phyloP scores from a whole-genome alignment of 2,888 invertebrate species.

The Icerya purchasi region DNA sequence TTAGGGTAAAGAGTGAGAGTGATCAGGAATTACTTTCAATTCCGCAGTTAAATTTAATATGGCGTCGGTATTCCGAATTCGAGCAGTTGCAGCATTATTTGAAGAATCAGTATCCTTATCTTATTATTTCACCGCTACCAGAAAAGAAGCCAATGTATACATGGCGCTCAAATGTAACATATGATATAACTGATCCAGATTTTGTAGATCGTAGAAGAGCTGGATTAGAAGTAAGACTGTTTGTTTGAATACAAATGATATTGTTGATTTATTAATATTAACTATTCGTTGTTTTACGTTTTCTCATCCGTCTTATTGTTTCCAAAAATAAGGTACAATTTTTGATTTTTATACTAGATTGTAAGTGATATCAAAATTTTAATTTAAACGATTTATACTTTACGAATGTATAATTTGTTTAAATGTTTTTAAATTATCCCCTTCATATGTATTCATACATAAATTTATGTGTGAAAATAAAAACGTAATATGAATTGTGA shows the following conservation, averaged over 20 bases:
- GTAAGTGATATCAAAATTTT: too few species aligned
- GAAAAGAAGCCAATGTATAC: constrained; percentile 54
- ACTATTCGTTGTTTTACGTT: too few species aligned
- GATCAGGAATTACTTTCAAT: background rate
- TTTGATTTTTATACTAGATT: too few species aligned
- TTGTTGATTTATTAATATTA: constrained; percentile 1
- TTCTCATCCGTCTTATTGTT: too few species aligned
- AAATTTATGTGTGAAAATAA: too few species aligned
- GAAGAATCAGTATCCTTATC: constrained; percentile 53
- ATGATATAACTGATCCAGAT: constrained; percentile 59
- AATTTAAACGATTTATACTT: too few species aligned
- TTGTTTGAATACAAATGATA: background rate
- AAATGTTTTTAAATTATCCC: too few species aligned
- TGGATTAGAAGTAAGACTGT: constrained; percentile 38
- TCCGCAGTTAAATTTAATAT: constrained; percentile 37
- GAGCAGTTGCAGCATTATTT: constrained; percentile 56
- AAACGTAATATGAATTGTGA: too few species aligned
- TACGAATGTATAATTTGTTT: too few species aligned
- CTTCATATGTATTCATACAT: too few species aligned
- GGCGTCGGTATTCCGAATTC: constrained; percentile 67
- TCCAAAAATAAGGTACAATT: too few species aligned
- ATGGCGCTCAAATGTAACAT: constrained; percentile 43
- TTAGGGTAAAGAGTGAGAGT: background rate
- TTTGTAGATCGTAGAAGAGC: constrained; percentile 63
- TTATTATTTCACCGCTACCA: constrained; percentile 58